phyloP scores from a whole-genome alignment of 2,888 invertebrate species.

The Synanthedon formicaeformis region DNA sequence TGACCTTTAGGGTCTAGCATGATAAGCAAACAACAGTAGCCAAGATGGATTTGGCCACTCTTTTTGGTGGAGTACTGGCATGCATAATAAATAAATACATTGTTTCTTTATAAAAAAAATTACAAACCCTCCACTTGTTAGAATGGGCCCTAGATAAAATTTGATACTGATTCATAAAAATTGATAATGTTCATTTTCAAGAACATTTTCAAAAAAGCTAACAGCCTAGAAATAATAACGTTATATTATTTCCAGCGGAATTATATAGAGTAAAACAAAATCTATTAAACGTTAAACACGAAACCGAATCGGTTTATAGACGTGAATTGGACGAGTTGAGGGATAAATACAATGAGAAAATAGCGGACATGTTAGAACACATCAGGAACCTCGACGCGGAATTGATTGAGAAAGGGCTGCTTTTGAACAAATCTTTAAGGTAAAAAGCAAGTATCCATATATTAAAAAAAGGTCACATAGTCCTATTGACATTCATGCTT shows the following conservation, averaged over 20 bases:
- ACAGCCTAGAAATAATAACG: too few species aligned
- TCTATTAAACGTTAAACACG: slow-evolving; percentile 64
- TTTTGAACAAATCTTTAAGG: slow-evolving; percentile 64
- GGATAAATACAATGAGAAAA: slow-evolving; percentile 70
- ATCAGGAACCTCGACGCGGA: slow-evolving; percentile 70
- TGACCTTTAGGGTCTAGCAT: background rate
- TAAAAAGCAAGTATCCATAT: slow-evolving; percentile 8
- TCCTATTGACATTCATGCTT: too few species aligned
- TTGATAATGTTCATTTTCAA: too few species aligned
- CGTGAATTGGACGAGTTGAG: slow-evolving; percentile 70
- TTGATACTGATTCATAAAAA: too few species aligned
- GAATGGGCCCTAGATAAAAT: too few species aligned
- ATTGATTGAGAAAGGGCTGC: slow-evolving; percentile 64
- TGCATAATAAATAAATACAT: too few species aligned
- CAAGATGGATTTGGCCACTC: too few species aligned
- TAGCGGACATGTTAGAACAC: slow-evolving; percentile 67
- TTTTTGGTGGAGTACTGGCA: too few species aligned
- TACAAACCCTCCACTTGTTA: too few species aligned
- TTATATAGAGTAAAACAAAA: slow-evolving; percentile 59
- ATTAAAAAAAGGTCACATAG: too few species aligned
- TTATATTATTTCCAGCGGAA: slow-evolving; percentile 56
- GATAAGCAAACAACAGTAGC: background rate
- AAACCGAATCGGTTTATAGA: slow-evolving; percentile 67
- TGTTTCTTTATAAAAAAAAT: too few species aligned
- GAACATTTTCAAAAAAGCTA: too few species aligned